Base-by-base conservation (phyloP, 2,888 invertebrate genomes). In the Euplexia lucipara region DNA sequence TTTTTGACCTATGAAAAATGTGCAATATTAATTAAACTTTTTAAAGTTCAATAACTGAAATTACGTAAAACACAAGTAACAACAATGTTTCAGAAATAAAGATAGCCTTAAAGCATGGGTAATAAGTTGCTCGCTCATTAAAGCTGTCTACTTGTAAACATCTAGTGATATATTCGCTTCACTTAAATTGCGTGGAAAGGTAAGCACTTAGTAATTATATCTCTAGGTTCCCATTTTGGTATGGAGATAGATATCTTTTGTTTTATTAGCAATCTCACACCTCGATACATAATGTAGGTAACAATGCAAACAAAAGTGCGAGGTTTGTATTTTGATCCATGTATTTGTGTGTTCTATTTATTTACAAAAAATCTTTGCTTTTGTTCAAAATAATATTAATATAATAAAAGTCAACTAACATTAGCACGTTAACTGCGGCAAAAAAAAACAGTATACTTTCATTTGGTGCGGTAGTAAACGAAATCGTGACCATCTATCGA, bases 111-210 rank as follows among this genome's bases (percentile, higher is more conserved):
- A 39, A 30, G 56, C 35, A 47, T 56, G 18, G 20, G 52, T 34
- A 59, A 61, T 61, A 60, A 74, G 22, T 70, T 57, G 44, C 42
- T 39, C 54, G 42, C 59, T 65, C 52, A 69, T 73, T 69, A 65
- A 26, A 57, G 32, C 59, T 65, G 65, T 66, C 75, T 58, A 47
- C 61, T 64, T 52, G 41, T 47, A 37, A 57, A 54, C 57, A 49
- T 51, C 48, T 48, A 49, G 56, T 69, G 58, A 78, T 74, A 66
- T 58, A 74, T 78, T 70, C 58, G 2, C 39, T 45, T 65, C 18
- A 53, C 32, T 69, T 39, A 49, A 74, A 54, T 56, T 41, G 72
- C 45, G 78, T 78, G 75, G 75, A 78, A 78, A 78, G 59, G 51
- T 44, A 37, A 61, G 26, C 56, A 76, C 32, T 48, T 45, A 61